Conservation (phyloP, 2,113 vertebrate genomes). For the Epinephelus cyanopodus region DNA sequence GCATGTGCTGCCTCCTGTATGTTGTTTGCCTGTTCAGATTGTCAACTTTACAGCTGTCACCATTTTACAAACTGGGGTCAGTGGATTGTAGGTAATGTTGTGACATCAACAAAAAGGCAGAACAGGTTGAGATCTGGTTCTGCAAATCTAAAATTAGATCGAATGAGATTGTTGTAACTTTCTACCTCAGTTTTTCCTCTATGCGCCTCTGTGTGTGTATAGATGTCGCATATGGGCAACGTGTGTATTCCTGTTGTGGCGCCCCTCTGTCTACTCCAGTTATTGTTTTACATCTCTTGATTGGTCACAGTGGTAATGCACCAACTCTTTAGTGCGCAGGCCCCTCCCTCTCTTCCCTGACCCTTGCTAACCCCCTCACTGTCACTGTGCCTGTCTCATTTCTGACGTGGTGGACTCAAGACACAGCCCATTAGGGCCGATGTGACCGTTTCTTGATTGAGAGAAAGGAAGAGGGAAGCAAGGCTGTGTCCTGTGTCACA, state of each 20-base stretch:
- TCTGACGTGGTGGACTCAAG: slow-evolving; percentile 64
- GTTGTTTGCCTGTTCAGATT: slow-evolving; percentile 14
- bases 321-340: slow-evolving; percentile 28
- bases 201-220: background rate
- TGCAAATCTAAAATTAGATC: slow-evolving; percentile 9
- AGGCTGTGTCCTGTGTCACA: slow-evolving; percentile 77
- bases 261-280: slow-evolving; percentile 30
- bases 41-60: slow-evolving; percentile 24
- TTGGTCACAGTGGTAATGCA: slow-evolving; percentile 49
- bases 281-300: slow-evolving; percentile 63
- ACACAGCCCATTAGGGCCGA: slow-evolving; percentile 69
- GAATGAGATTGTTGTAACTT: slow-evolving; percentile 20
- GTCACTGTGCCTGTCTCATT: slow-evolving; percentile 50
- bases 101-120: slow-evolving; percentile 17
- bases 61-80: slow-evolving; percentile 24
- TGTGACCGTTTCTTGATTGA: slow-evolving; percentile 77
- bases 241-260: slow-evolving; percentile 35
- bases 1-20: background rate
- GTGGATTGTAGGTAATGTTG: slow-evolving; percentile 18
- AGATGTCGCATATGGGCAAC: background rate
- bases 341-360: slow-evolving; percentile 27
- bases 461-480: slow-evolving; percentile 70
- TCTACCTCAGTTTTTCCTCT: background rate
- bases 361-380: slow-evolving; percentile 31
- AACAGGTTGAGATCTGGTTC: background rate